phyloP scores from a whole-genome alignment of 2,113 vertebrate genomes.

The Ciconia boyciana region DNA sequence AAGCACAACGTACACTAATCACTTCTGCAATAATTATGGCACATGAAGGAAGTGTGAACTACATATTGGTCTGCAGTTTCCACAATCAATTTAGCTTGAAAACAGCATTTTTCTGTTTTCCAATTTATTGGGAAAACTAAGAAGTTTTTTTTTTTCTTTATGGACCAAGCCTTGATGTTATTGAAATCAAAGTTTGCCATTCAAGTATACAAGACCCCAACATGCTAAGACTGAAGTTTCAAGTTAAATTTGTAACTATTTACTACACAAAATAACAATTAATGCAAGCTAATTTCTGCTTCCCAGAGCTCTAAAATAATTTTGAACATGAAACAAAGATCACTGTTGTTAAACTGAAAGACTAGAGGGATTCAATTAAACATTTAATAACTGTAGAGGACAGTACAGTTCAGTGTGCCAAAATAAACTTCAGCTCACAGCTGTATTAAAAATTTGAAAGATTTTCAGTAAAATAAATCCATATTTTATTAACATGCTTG shows the following conservation, averaged over 20 bases:
- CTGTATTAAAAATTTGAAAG: slow-evolving; percentile 17
- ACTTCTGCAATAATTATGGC: neutral
- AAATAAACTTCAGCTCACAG: slow-evolving; percentile 30
- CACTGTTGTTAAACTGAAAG: neutral
- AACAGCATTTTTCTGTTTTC: neutral
- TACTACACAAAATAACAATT: neutral
- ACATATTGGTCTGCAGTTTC: neutral
- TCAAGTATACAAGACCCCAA: neutral
- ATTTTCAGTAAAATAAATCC: slow-evolving; percentile 44
- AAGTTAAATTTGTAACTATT: neutral
- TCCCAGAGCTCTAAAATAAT: neutral
- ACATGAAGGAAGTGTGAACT: neutral
- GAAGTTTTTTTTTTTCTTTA: neutral
- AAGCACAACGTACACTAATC: neutral
- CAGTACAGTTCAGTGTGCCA: neutral
- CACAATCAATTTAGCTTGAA: neutral
- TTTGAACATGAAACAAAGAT: neutral
- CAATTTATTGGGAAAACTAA: neutral
- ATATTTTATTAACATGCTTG: slow-evolving; percentile 37
- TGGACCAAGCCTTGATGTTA: neutral
- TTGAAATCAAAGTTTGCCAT: neutral
- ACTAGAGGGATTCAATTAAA: slow-evolving; percentile 9
- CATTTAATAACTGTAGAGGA: neutral
- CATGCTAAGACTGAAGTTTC: neutral
- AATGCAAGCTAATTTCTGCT: neutral